Base-by-base conservation (phyloP, 2,888 invertebrate genomes). In the Celastrina argiolus region DNA sequence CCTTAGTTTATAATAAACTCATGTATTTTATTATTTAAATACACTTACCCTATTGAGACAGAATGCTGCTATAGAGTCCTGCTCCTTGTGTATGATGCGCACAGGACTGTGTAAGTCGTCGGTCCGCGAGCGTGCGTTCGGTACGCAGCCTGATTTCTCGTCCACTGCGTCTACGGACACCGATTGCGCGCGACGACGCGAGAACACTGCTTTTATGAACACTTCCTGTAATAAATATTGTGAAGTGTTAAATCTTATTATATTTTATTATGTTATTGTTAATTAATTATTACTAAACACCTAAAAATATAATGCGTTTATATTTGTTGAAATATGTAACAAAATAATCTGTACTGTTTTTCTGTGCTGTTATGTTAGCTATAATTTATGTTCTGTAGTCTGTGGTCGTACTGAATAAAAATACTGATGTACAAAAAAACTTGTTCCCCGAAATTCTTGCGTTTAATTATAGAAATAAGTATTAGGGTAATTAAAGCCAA, bases 61-160 rank as follows among this genome's bases (percentile, higher is more conserved):
- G 92, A 99, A 99, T 39, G 99, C 97, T 66, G 98, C 95, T 74
- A 99, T 98, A 67, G 98, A 97, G 85, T 99, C 99, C 87, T 98
- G 98, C 81, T 99, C 99, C 88, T 99, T 99, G 86, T 99, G 99
- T 74, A 99, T 97, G 75, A 99, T 97, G 74, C 98, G 94, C 69
- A 98, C 97, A 10, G 97, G 97, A 79, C 97, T 97, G 68, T 94
- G 92, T 68, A 93, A 81, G 69, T 91, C 91, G 56, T 84, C 81
- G 67, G 84, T 80, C 6, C 71, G 72, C 22, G 76, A 77, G 22
- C 76, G 56, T 77, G 74, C 34, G 51, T 77, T 79, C 56, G 77
- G 76, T n/a, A 77, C 59, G 69, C 77, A 72, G 61, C 75, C 68
- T 65, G 73, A 74, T 65, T 71, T 73, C 45, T 66, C 70, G n/a